phyloP scores from a whole-genome alignment of 2,888 invertebrate genomes.

The Linyphia triangularis region DNA sequence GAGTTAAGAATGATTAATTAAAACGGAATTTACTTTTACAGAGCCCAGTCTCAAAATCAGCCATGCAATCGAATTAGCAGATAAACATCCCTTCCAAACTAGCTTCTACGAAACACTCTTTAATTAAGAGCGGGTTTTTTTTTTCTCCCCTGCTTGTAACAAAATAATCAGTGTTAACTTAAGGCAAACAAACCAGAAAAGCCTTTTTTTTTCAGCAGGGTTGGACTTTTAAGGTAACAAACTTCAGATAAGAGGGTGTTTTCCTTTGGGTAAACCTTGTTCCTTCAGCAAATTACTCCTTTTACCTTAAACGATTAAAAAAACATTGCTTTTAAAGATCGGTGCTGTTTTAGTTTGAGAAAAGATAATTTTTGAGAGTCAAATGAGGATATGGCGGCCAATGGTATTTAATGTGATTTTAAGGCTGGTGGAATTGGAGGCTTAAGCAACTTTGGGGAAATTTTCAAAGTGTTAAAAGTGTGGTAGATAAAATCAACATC shows the following conservation, averaged over 20 bases:
- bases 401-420: background rate
- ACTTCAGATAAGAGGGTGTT: slow-evolving; percentile 35
- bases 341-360: background rate
- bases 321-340: slow-evolving; percentile 8
- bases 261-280: slow-evolving; percentile 48
- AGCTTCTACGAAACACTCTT: background rate
- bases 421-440: background rate
- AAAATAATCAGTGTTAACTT: slow-evolving; percentile 35
- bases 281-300: slow-evolving; percentile 53
- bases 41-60: background rate
- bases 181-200: slow-evolving; percentile 1
- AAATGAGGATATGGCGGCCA: background rate
- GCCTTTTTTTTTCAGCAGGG: slow-evolving; percentile 18
- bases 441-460: background rate
- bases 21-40: slow-evolving; percentile 5
- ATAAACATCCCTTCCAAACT: slow-evolving; percentile 1
- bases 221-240: slow-evolving; percentile 17
- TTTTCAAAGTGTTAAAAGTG: too few species aligned
- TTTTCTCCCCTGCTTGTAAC: slow-evolving; percentile 11
- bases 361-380: background rate
- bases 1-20: background rate
- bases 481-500: too few species aligned
- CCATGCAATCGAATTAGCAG: slow-evolving; percentile 26
- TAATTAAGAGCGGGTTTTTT: slow-evolving; percentile 35
- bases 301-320: background rate